These are phyloP conservation scores for Sebastes goodei DNA, from an alignment of 2,797 vertebrate species.

Conservation along the genomic window DNA sequence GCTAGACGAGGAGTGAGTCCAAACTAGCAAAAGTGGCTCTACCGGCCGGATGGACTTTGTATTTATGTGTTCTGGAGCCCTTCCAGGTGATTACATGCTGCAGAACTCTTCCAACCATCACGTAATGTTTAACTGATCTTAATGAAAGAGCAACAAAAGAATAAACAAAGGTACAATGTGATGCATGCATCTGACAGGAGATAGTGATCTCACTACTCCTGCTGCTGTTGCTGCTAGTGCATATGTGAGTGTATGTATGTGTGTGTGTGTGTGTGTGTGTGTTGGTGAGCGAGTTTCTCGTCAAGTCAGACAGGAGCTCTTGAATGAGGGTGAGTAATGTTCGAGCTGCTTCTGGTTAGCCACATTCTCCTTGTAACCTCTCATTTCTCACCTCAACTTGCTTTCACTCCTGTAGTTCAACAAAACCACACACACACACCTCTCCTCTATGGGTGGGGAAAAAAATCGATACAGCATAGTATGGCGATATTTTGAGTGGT, in stretches of 20 bases:
- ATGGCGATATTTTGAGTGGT: too few species aligned
- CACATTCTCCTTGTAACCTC: constrained; percentile 32
- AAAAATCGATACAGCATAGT: too few species aligned
- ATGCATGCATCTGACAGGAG: constrained; percentile 52
- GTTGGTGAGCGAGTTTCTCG: constrained; percentile 49
- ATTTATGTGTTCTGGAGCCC: constrained; percentile 77
- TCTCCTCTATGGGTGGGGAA: fast-evolving
- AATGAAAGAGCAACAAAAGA: constrained; percentile 74
- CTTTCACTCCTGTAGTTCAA: constrained; percentile 1
- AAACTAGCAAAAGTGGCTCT: constrained; percentile 33
- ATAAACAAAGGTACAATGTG: constrained; percentile 72
- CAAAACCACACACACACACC: neutral
- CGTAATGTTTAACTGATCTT: constrained; percentile 76
- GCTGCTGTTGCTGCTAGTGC: constrained; percentile 21
- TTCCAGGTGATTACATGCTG: constrained; percentile 61
- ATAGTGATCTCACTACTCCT: constrained; percentile 66
- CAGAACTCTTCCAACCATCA: constrained; percentile 62
- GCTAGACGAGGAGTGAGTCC: constrained; percentile 18
- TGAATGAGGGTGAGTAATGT: constrained; percentile 50
- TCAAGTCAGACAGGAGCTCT: constrained; percentile 63
- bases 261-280: neutral
- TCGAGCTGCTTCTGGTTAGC: constrained; percentile 47
- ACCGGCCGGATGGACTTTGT: constrained; percentile 38
- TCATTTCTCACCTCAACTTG: constrained; percentile 33
- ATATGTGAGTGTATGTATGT: neutral